Evolutionary conservation across 2,113 vertebrate genomes (phyloP).

Genomic region (Cottus gobio): DNA sequence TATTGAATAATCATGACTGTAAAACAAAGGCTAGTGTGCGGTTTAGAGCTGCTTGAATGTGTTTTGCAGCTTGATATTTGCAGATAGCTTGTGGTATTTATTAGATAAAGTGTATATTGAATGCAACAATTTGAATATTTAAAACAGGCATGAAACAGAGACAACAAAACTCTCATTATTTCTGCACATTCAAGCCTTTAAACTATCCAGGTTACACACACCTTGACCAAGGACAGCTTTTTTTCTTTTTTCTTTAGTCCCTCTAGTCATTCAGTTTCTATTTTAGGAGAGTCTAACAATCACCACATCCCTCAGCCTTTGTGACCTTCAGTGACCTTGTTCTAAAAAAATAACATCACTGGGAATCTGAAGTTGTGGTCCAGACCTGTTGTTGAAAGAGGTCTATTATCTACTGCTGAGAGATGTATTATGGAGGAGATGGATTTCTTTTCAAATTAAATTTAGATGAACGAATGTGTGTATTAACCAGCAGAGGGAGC

Average conservation of each 20-base stretch:
- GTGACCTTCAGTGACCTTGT: conserved; percentile 32
- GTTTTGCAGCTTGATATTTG: not conserved
- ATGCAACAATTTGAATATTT: not conserved
- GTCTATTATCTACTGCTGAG: not conserved
- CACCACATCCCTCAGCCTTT: not conserved
- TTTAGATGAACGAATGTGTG: conserved; percentile 22
- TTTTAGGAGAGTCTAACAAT: conserved; percentile 25
- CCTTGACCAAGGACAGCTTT: conserved; percentile 35
- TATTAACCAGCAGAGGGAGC: conserved; percentile 76
- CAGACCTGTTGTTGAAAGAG: not conserved
- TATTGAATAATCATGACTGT: conserved; percentile 26
- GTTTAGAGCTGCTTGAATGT: conserved; percentile 18
- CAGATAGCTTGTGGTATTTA: conserved; percentile 7
- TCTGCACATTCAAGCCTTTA: conserved; percentile 9
- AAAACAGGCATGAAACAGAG: not conserved
- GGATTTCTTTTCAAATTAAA: conserved; percentile 6
- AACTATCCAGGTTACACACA: conserved; percentile 26
- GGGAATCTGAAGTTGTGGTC: not conserved
- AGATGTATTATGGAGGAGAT: not conserved
- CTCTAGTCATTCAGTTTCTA: conserved; percentile 17
- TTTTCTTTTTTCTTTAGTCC: conserved; percentile 3
- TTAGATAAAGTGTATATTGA: not conserved
- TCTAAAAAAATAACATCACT: not conserved
- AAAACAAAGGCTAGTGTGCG: conserved; percentile 7
- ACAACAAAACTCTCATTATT: not conserved